Base-by-base conservation (phyloP, 2,113 vertebrate species). In the Tiliqua scincoides region DNA sequence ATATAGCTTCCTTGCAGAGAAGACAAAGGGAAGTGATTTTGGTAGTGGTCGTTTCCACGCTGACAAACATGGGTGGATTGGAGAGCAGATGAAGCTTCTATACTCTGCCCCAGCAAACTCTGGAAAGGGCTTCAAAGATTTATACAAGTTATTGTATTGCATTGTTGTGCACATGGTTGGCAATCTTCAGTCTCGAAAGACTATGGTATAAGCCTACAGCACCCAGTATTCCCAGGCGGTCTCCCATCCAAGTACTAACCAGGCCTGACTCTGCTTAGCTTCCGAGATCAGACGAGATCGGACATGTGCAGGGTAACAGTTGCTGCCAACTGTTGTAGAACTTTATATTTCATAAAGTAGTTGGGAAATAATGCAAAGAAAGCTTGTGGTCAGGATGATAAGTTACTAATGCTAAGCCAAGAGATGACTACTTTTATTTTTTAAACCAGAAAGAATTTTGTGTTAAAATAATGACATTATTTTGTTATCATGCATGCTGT, bases 401-500 rank as follows among this genome's bases (percentile, higher is more conserved):
- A 79, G 6, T 5, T 81, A 72, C 17, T 63, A 17, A 48, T 40
- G 14, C 12, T 40, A 70, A 32, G n/a, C 12, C 40, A 68, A 40
- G 35, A 30, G 82, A 89, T 23, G 63, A 30, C 27, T 2, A 35
- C 62, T 32, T 27, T 37, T n/a, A n/a, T n/a, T 32, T 37, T 40
- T 52, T 7, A 23, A 40, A 27, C 14, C 18, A 21, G 27, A 30
- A 76, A 6, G 30, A 35, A 70, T 63, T 52, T 63, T 63, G 77
- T 63, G 59, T 48, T 79, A 86, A 80, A 86, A 80, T 48, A 79
- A 79, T 80, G n/a, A 80, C 81, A 59, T 40, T 67, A 68, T 76
- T 91, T 88, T 79, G 27, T 62, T 57, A 72, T 72, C 54, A 81
- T 5, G 4, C 35, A 1, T 76, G 48, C 9, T 76, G 3, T 43